phyloP scores from a whole-genome alignment of 2,797 vertebrate genomes.

The Acomys russatus region DNA sequence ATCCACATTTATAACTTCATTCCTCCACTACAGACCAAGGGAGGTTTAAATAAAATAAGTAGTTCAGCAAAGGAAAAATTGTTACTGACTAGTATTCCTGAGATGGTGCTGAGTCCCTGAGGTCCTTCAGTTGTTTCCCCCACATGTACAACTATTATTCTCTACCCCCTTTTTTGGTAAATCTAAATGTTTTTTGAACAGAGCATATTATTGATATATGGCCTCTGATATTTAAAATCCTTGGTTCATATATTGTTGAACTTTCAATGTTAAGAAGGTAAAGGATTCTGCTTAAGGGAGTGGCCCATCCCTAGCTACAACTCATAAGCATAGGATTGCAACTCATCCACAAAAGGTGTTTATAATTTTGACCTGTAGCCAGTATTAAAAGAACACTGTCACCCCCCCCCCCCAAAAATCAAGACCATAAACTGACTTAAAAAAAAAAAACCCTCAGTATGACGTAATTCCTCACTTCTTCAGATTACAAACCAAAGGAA shows the following conservation, averaged over 20 bases:
- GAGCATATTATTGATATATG: background rate
- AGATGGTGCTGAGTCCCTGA: background rate
- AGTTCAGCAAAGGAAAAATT: background rate
- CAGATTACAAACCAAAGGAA: background rate
- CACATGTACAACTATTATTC: background rate
- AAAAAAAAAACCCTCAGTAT: background rate
- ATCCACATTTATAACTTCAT: background rate
- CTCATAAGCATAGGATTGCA: background rate
- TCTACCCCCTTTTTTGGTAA: background rate
- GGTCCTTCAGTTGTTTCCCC: background rate
- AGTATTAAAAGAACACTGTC: background rate
- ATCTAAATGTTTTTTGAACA: background rate
- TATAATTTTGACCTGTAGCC: background rate
- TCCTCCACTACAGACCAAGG: background rate
- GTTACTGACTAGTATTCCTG: background rate
- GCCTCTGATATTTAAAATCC: background rate
- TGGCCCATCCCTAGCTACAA: background rate
- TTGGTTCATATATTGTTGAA: background rate
- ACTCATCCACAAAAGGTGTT: background rate
- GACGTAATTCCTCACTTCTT: background rate
- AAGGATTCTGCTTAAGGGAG: background rate
- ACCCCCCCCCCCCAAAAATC: no score
- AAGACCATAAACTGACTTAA: background rate
- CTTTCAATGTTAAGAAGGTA: background rate
- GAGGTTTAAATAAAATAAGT: background rate